Evolutionary conservation across 1,140 invertebrate genomes (phyloP).

Genomic region (Conopomorpha cramerella): DNA sequence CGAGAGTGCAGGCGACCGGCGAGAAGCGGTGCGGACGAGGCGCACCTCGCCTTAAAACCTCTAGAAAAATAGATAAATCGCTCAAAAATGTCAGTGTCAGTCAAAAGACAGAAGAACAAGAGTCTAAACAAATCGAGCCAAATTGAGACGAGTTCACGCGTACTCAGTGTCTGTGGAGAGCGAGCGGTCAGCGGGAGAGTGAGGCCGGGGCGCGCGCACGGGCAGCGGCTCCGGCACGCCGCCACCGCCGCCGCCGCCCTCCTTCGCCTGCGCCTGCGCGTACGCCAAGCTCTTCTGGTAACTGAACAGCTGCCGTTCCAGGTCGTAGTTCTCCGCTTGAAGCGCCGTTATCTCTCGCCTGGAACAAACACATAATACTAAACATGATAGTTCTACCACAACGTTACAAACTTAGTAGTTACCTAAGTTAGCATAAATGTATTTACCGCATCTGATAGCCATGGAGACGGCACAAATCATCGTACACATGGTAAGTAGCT

Average conservation of each 20-base stretch:
- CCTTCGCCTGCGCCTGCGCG: constrained; percentile 66
- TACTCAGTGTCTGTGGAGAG: constrained; percentile 76
- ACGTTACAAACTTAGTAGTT: too few relatives aligned
- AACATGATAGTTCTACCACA: too few relatives aligned
- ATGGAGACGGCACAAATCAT: constrained; percentile 82
- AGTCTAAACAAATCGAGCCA: too few relatives aligned
- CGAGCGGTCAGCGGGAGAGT: constrained; percentile 63
- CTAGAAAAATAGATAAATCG: constrained; percentile 62
- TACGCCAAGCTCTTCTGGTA: constrained; percentile 86
- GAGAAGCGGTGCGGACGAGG: constrained; percentile 51
- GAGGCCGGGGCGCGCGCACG: constrained; percentile 19
- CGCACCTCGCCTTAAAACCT: constrained; percentile 54
- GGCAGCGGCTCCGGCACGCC: too few relatives aligned
- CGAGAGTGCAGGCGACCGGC: constrained; percentile 55
- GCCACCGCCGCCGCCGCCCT: constrained; percentile 48
- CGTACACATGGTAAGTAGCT: constrained; percentile 85
- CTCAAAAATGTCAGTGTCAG: constrained; percentile 57
- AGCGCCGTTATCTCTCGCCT: constrained; percentile 82
- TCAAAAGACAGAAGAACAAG: constrained; percentile 47
- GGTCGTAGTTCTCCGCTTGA: constrained; percentile 83
- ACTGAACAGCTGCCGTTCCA: constrained; percentile 85
- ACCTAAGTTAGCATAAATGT: too few relatives aligned
- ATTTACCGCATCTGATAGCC: constrained; percentile 85
- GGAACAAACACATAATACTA: too few relatives aligned
- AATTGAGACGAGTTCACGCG: constrained; percentile 63